Base-by-base conservation (phyloP, 23 tunicate species). In the Phallusia fumigata region DNA sequence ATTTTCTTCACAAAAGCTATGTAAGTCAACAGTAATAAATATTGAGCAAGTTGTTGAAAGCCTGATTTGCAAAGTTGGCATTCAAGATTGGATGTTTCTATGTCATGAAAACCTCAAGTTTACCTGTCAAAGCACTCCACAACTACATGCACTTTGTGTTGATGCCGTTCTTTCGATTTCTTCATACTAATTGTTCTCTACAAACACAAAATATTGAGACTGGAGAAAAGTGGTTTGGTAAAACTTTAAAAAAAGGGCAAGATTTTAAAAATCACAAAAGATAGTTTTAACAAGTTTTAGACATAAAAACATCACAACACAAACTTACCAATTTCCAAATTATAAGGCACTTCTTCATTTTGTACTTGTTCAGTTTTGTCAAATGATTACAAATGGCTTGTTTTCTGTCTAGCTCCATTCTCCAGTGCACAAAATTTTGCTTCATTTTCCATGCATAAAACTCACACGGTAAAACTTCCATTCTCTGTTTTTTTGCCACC, bases 311-410 rank as follows among this genome's bases (percentile, higher is more conserved):
- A 58, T 13, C 28, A 58, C 1, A 21, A 22, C 3, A 3, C 69
- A n/a, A n/a, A 58, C 69, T 58, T 24, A 58, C 69, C 69, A 22
- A 58, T 58, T 58, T 58, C 69, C 69, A 58, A 22, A 58, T 24
- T 6, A 58, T 22, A 58, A 58, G 28, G 69, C 28, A 58, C 28
- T 58, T 58, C 28, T 24, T 22, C 69, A 58, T 58, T 58, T 58
- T 58, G 69, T 21, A 58, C 26, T 21, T 16, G 5, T 21, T 58
- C 28, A 6, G 8, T 58, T 58, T 24, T 58, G 69, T 6, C 69
- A 21, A 22, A 3, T 58, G 16, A 21, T 24, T 13, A 22, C 28
- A 22, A 58, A 58, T 3, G 5, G 13, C 28, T 22, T 58, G 69
- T 58, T 58, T 24, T 21, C 26, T 21, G 28, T 58, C 28, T 24